These are phyloP conservation scores for Nysson spinosus DNA, from an alignment of 2,888 invertebrate species.

Conservation along the genomic window DNA sequence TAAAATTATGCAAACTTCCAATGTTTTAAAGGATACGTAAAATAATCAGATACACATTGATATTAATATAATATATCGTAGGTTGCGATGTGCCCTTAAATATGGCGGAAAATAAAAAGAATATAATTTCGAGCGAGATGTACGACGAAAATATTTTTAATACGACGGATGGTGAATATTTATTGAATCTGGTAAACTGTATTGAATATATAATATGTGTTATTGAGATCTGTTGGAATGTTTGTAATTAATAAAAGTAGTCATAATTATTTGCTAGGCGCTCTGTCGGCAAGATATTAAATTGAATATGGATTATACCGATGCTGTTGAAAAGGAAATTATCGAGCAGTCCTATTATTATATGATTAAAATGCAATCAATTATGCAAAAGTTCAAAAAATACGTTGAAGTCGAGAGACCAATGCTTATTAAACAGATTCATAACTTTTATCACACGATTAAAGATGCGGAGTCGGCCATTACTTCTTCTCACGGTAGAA, in stretches of 20 bases:
- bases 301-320: constrained; percentile 18
- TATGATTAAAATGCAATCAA: constrained; percentile 45
- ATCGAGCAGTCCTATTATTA: constrained; percentile 37
- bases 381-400: constrained; percentile 50
- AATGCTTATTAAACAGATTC: constrained; percentile 33
- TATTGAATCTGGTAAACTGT: not conserved
- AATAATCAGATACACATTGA: no score
- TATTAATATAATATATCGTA: no score
- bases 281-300: constrained; percentile 1
- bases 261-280: constrained; percentile 12
- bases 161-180: constrained; percentile 3
- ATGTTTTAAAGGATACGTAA: no score
- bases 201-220: constrained; percentile 18
- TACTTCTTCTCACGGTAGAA: constrained; percentile 43
- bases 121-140: constrained; percentile 3
- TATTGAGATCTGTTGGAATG: no score
- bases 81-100: no score
- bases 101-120: constrained; percentile 1
- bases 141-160: constrained; percentile 5
- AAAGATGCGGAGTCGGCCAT: constrained; percentile 37
- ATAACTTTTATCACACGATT: constrained; percentile 39
- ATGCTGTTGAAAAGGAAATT: constrained; percentile 39
- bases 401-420: constrained; percentile 53
- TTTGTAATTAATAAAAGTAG: no score
- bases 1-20: no score